These are phyloP conservation scores for Syrrhaptes paradoxus DNA, from an alignment of 2,113 vertebrate species.

Conservation along the genomic window DNA sequence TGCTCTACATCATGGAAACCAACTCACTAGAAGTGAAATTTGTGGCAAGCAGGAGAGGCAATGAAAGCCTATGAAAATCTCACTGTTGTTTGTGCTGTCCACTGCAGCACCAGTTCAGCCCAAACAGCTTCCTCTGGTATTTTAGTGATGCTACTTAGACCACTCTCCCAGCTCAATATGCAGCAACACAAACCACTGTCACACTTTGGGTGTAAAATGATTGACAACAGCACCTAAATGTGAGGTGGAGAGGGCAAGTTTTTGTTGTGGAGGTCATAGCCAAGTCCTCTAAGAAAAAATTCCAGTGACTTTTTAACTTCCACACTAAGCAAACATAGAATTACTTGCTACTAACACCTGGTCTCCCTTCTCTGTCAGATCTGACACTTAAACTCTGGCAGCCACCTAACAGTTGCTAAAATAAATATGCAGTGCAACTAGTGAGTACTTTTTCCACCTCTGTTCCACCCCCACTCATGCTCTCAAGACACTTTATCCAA, in stretches of 20 bases:
- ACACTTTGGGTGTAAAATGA: not conserved
- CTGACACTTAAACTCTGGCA: not conserved
- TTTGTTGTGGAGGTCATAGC: not conserved
- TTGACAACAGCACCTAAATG: not conserved
- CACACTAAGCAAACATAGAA: not conserved
- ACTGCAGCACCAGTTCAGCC: not conserved
- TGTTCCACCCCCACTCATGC: not conserved
- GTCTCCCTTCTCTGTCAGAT: not conserved
- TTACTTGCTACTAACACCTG: not conserved
- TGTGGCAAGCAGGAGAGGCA: not conserved
- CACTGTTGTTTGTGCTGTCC: not conserved
- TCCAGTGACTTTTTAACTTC: not conserved
- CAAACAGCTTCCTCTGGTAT: not conserved
- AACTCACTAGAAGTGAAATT: not conserved
- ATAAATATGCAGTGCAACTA: not conserved
- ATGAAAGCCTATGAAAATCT: not conserved
- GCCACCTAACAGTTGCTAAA: not conserved
- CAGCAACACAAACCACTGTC: not conserved
- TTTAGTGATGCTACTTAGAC: not conserved
- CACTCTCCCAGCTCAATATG: not conserved
- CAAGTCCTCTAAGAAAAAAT: conserved; percentile 9
- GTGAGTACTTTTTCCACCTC: not conserved
- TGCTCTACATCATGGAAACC: not conserved
- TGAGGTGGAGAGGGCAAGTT: not conserved
- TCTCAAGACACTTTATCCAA: not conserved